Conservation (phyloP, 30 jellyfish, hydroid and myxozoan species). For the Mastigias papua region DNA sequence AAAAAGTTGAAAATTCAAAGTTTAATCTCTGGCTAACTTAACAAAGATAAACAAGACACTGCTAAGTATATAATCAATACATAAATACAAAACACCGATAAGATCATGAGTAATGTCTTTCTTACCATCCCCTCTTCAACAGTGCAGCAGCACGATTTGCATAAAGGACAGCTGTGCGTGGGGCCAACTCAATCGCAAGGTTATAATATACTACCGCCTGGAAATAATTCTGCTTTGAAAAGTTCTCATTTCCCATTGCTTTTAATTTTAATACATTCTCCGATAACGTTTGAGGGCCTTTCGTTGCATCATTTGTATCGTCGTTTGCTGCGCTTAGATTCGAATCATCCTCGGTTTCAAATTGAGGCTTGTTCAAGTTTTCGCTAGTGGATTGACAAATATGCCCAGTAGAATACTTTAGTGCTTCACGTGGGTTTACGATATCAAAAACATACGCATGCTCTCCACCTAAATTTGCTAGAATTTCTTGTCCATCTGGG, state of each 20-base stretch:
- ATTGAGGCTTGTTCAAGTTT: neutral
- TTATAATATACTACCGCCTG: slow-evolving; percentile 91
- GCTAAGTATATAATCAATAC: no score
- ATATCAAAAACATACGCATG: slow-evolving; percentile 85
- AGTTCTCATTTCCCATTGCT: slow-evolving; percentile 87
- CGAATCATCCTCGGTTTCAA: slow-evolving; percentile 7
- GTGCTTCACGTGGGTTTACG: slow-evolving; percentile 62
- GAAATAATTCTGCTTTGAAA: slow-evolving; percentile 87
- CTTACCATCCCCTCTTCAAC: slow-evolving; percentile 92
- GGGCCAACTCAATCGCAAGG: slow-evolving; percentile 73
- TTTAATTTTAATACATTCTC: slow-evolving; percentile 78
- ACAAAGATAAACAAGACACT: no score
- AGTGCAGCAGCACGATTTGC: slow-evolving; percentile 99
- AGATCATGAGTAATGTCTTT: no score
- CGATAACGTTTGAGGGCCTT: slow-evolving; percentile 24
- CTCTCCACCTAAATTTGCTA: slow-evolving; percentile 95
- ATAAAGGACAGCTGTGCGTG: slow-evolving; percentile 84
- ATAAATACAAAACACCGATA: neutral
- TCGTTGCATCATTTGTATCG: neutral
- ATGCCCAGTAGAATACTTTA: slow-evolving; percentile 73
- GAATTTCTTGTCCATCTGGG: slow-evolving; percentile 91
- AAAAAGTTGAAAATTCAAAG: no score
- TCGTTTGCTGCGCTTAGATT: neutral
- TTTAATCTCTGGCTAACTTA: no score
- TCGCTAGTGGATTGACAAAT: slow-evolving; percentile 1